Conservation (phyloP, 2,888 invertebrate species). For the Ptilodon capucinus region DNA sequence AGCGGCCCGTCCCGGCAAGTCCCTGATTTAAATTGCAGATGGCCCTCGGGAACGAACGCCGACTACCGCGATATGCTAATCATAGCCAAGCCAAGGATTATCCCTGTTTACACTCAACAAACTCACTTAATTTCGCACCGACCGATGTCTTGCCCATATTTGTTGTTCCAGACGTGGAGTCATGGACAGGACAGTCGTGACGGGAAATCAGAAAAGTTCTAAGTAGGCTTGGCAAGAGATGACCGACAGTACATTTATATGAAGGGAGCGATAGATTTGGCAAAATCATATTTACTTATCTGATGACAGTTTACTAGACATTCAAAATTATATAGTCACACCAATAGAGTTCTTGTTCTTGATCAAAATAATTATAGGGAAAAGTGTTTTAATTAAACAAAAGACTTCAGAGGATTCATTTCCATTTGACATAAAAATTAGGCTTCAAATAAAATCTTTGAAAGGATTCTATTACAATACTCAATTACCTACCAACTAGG, state of each 20-base stretch:
- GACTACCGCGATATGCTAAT: slow-evolving; percentile 82
- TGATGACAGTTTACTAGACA: too few relatives aligned
- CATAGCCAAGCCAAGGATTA: slow-evolving; percentile 81
- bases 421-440: too few relatives aligned
- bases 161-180: not conserved
- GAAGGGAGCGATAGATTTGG: too few relatives aligned
- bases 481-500: slow-evolving; percentile 10
- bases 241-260: too few relatives aligned
- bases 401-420: too few relatives aligned
- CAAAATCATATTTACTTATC: too few relatives aligned
- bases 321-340: too few relatives aligned
- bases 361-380: too few relatives aligned
- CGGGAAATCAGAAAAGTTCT: not conserved
- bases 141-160: slow-evolving; percentile 67
- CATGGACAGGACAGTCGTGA: not conserved
- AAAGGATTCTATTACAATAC: slow-evolving; percentile 9
- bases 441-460: not conserved
- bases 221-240: too few relatives aligned
- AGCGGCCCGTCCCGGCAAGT: slow-evolving; percentile 74
- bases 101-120: slow-evolving; percentile 83
- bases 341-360: too few relatives aligned
- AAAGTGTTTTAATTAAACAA: too few relatives aligned
- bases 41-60: slow-evolving; percentile 72
- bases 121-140: slow-evolving; percentile 80
- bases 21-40: slow-evolving; percentile 82